phyloP scores from a whole-genome alignment of 1,140 invertebrate species.

The Microplitis mediator region DNA sequence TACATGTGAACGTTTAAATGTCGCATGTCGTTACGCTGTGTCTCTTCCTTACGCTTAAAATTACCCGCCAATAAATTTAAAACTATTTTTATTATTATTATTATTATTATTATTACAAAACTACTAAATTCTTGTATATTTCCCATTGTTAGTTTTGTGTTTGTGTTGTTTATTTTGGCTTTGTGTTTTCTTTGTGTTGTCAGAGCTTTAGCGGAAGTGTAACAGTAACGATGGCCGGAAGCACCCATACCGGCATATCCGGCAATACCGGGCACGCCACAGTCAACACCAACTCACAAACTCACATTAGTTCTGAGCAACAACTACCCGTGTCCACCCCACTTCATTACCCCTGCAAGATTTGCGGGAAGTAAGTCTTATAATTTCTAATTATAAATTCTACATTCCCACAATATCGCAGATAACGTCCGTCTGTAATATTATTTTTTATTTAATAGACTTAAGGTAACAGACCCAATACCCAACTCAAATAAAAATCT shows the following conservation, averaged over 20 bases:
- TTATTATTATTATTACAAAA: neutral
- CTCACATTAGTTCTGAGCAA: slow-evolving; percentile 64
- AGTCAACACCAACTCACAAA: slow-evolving; percentile 66
- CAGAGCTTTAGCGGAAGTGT: slow-evolving; percentile 83
- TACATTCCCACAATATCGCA: neutral
- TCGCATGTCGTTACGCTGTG: slow-evolving; percentile 56
- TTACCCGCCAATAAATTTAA: neutral
- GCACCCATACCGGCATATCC: slow-evolving; percentile 74
- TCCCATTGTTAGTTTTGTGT: slow-evolving; percentile 54
- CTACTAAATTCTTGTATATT: neutral
- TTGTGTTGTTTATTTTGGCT: slow-evolving; percentile 64
- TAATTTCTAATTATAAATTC: slow-evolving; percentile 48
- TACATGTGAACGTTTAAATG: slow-evolving; percentile 58
- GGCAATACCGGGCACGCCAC: slow-evolving; percentile 60
- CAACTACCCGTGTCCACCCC: slow-evolving; percentile 62
- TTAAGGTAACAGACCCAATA: too few relatives aligned
- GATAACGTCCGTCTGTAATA: neutral
- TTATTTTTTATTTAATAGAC: neutral
- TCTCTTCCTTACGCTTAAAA: slow-evolving; percentile 17
- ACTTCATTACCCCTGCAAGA: slow-evolving; percentile 86
- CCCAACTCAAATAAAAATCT: too few relatives aligned
- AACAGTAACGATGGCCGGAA: slow-evolving; percentile 73
- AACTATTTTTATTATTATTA: neutral
- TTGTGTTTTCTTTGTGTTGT: slow-evolving; percentile 65
- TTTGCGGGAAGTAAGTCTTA: slow-evolving; percentile 95